phyloP scores from a whole-genome alignment of 2,113 vertebrate species.

The Cathartes aura region DNA sequence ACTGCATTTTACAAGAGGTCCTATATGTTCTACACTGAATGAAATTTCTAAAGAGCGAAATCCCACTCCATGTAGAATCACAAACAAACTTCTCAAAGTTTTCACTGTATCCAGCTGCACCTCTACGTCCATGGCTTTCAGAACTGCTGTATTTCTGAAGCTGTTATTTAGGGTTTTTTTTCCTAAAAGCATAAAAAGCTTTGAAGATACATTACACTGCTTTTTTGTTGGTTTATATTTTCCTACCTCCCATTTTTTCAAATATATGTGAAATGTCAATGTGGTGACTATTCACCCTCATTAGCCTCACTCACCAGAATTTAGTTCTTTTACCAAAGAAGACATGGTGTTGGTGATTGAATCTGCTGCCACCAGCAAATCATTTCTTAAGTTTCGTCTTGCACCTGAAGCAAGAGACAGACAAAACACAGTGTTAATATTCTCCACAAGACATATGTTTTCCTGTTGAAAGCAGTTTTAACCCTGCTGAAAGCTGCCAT shows the following conservation, averaged over 20 bases:
- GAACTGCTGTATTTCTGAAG: not conserved
- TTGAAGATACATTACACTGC: not conserved
- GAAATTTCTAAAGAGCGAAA: not conserved
- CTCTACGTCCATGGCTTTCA: not conserved
- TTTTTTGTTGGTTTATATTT: not conserved
- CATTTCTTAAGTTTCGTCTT: conserved; percentile 95
- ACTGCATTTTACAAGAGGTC: not conserved
- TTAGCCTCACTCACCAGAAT: conserved; percentile 84
- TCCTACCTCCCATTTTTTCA: not conserved
- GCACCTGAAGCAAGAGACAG: conserved; percentile 81
- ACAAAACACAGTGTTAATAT: conserved; percentile 1
- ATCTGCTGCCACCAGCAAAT: conserved; percentile 95
- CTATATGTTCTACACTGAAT: not conserved
- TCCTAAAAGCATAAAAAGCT: not conserved
- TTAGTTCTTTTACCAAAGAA: conserved; percentile 96
- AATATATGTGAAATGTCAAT: not conserved
- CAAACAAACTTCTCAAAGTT: not conserved
- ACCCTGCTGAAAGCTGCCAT: not conserved
- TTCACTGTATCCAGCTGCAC: not conserved
- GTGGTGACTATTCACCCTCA: rapidly evolving
- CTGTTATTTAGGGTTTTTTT: not conserved
- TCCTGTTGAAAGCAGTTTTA: not conserved
- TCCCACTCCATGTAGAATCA: not conserved
- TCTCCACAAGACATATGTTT: conserved; percentile 2
- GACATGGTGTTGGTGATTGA: conserved; percentile 99